Base-by-base conservation (phyloP, 2,113 vertebrate species). In the Sciurus niger region DNA sequence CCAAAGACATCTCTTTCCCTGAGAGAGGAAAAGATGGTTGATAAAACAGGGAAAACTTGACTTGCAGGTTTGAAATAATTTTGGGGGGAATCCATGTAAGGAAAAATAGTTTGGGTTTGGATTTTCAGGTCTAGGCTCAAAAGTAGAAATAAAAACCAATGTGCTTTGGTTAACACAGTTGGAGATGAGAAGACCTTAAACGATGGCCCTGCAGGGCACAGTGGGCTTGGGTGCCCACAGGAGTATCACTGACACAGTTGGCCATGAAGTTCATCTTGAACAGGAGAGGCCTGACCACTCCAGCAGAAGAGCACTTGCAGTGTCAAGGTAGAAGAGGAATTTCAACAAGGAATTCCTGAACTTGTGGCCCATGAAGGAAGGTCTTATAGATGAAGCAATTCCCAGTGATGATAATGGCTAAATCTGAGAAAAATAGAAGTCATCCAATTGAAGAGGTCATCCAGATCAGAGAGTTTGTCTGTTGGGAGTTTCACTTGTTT, bases 101-200 rank as follows among this genome's bases (percentile, higher is more conserved):
- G 58, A 72, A 88, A 53, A 32, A 46, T 72, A 17, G 37, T 82
- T 28, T 53, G 28, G 67, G 37, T 82, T 28, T 60, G 28, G 67
- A 74, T 86, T 97, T 95, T 30, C 83, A 89, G 78, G 76, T 6
- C 37, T 68, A 73, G 63, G 40, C 60, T 82, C 79, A 74, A 60
- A 93, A 58, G 46, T 55, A 90, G 65, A 84, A 86, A 48, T 91
- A 72, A 91, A 68, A 77, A 20, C 9, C n/a, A 85, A 55, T 43
- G 8, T 24, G 4, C 28, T 73, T 84, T 43, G 17, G 48, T 90
- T 87, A 94, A 40, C 68, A 51, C 9, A 53, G 9, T 60, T 79
- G 43, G 18, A 25, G n/a, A n/a, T 77, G 18, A 48, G 37, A 91
- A 65, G 28, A 80, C 20, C 13, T 7, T 34, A 1, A 18, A 5